A percentile compares a stretch with the other conserved stretches of the same genome.
Evolutionary conservation across 1,140 invertebrate genomes (phyloP).

Genomic region (Lucilia cuprina): DNA sequence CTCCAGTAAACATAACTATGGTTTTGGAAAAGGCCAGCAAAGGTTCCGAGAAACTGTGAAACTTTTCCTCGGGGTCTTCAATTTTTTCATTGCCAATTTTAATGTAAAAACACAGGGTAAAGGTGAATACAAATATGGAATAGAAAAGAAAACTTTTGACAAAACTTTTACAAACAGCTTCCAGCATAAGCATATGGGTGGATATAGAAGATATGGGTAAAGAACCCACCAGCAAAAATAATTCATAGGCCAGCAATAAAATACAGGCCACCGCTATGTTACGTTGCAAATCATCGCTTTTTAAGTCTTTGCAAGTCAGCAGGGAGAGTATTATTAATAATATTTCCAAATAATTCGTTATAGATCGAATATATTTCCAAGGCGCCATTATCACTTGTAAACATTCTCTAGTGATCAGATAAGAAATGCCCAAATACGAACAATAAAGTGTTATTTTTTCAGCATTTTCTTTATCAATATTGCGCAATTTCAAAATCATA

Average conservation of each 20-base stretch:
- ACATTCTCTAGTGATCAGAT: conserved; percentile 71
- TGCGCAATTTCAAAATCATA: conserved; percentile 67
- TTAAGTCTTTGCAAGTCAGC: conserved; percentile 65
- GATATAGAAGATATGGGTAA: conserved; percentile 73
- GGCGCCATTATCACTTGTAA: conserved; percentile 74
- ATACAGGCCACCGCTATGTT: conserved; percentile 72
- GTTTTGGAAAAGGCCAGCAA: conserved; percentile 78
- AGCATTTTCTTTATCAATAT: conserved; percentile 63
- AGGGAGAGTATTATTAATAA: conserved; percentile 69
- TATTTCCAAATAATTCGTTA: conserved; percentile 77
- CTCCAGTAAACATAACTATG: conserved; percentile 83
- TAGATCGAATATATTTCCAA: conserved; percentile 68
- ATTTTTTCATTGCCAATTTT: conserved; percentile 62
- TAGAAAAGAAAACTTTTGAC: conserved; percentile 81
- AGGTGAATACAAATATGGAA: conserved; percentile 79
- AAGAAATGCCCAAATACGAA: conserved; percentile 65
- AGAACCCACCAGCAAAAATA: conserved; percentile 78
- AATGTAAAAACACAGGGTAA: conserved; percentile 80
- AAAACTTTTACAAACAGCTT: conserved; percentile 79
- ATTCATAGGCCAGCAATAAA: conserved; percentile 75
- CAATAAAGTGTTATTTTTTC: conserved; percentile 49
- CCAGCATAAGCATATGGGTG: conserved; percentile 80
- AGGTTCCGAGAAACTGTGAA: conserved; percentile 71
- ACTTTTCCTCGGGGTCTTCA: conserved; percentile 44
- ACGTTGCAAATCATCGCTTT: conserved; percentile 65